A percentile compares a stretch with the other conserved stretches of the same genome.
Conservation (phyloP, 2,113 vertebrate genomes). For the Gymnocephalus cernua region DNA sequence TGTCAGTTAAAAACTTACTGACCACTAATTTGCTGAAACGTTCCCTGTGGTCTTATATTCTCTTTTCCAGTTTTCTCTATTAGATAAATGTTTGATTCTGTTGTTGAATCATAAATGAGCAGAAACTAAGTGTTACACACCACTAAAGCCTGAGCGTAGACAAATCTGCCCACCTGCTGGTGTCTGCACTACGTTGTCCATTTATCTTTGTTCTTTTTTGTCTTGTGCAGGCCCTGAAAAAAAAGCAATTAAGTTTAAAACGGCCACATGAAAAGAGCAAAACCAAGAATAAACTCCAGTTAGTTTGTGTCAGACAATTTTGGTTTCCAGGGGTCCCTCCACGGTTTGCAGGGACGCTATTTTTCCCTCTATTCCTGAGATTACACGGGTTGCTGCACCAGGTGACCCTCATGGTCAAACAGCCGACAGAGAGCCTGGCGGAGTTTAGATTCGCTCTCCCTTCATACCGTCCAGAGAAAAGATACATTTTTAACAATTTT, state of each 20-base stretch:
- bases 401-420: conserved; percentile 87
- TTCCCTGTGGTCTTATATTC: background rate
- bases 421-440: conserved; percentile 81
- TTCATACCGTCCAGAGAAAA: conserved; percentile 59
- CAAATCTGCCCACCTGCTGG: conserved; percentile 37
- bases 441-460: conserved; percentile 85
- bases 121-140: conserved; percentile 57
- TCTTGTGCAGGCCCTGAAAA: conserved; percentile 38
- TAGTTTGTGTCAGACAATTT: conserved; percentile 79
- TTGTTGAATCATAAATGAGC: conserved; percentile 52
- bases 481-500: conserved; percentile 76
- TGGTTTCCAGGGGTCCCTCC: conserved; percentile 74
- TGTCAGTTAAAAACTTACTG: conserved; percentile 11
- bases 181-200: conserved; percentile 51
- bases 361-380: conserved; percentile 84
- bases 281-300: conserved; percentile 75
- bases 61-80: conserved; percentile 19
- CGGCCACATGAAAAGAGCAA: conserved; percentile 73
- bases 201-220: conserved; percentile 65
- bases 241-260: conserved; percentile 80
- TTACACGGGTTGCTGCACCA: conserved; percentile 91
- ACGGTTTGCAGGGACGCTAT: conserved; percentile 72
- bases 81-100: conserved; percentile 41
- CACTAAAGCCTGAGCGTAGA: conserved; percentile 25
- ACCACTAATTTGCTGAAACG: conserved; percentile 11